A percentile compares a stretch with the other conserved stretches of the same genome.
Conservation (phyloP, 2,797 vertebrate genomes). For the Microchirus variegatus region DNA sequence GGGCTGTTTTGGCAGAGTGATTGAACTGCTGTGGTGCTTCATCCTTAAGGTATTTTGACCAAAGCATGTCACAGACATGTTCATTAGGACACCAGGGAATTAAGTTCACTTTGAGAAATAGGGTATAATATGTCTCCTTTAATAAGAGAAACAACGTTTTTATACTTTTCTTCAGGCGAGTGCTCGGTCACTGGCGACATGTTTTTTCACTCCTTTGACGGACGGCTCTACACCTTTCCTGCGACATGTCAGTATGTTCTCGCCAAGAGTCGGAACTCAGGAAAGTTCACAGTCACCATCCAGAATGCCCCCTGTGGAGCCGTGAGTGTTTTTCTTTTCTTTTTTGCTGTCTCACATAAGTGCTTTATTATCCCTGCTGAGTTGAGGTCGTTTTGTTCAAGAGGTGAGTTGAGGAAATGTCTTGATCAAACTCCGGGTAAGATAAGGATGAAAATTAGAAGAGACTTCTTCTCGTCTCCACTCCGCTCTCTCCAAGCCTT, state of each 20-base stretch:
- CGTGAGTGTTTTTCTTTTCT: constrained; percentile 77
- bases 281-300: constrained; percentile 88
- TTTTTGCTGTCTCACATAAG: constrained; percentile 44
- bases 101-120: too few species aligned
- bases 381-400: constrained; percentile 9
- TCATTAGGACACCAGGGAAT: too few species aligned
- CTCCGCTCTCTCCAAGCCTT: constrained; percentile 61
- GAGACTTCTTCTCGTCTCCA: constrained; percentile 57
- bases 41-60: too few species aligned
- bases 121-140: too few species aligned
- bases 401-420: constrained; percentile 22
- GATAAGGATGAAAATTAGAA: constrained; percentile 70
- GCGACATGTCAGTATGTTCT: constrained; percentile 94
- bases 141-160: not conserved
- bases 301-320: constrained; percentile 92
- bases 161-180: constrained; percentile 78
- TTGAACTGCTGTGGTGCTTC: too few species aligned
- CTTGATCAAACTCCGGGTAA: constrained; percentile 59
- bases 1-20: too few species aligned
- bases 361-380: constrained; percentile 44
- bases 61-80: too few species aligned
- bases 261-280: constrained; percentile 88
- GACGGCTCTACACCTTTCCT: constrained; percentile 89
- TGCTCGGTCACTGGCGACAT: constrained; percentile 95
- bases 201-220: constrained; percentile 93